Evolutionary conservation across 37 sponge, comb jelly and placozoan species (phyloP), one percentile per base, ranked within the genome.

Genomic region (Aphrocallistes beatrix): DNA sequence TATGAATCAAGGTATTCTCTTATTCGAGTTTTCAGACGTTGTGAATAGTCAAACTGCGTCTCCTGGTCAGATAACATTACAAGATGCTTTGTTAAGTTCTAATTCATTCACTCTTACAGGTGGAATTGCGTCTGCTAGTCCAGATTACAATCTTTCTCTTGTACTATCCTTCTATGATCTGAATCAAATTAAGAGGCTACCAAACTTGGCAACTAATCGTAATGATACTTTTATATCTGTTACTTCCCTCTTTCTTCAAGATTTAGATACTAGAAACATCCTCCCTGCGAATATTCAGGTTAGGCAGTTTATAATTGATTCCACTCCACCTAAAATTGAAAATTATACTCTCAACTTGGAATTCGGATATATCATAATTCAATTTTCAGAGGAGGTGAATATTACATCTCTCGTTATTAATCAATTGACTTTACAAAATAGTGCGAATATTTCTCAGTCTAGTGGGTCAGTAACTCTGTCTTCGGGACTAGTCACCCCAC

Each of bases 131-230:
- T 38, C 16, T 0, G 83, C 86, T 32, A 82, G 39, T 38, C 83
- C 50, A 32, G 75, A 60, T 30, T 60, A 60, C 75, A 60, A 60
- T 60, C n/a, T 95, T 16, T 36, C 37, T 10, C 37, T 93, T 36
- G 36, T 51, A 9, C 86, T 95, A 21, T 88, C 89, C 21, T 88
- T 91, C 86, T 85, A 48, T 51, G 96, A 95, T 38, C 88, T 95
- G 25, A 95, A 95, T 50, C 60, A 86, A 32, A 91, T 95, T 37
- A 95, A 95, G 89, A 85, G 88, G 45, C 51, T 89, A n/a, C 88
- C 90, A 30, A 84, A 84, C 51, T 37, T 94, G 38, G 91, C 94
- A 13, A 93, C 92, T 10, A 84, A 42, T 36, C 37, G 9, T 21
- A 81, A 19, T 51, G 85, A 90, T 81, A 93, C 96, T 16, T 95